A percentile compares a stretch with the other conserved stretches of the same genome.
phyloP scores from a whole-genome alignment of 1,140 invertebrate genomes.

The Drosophila baimaii region DNA sequence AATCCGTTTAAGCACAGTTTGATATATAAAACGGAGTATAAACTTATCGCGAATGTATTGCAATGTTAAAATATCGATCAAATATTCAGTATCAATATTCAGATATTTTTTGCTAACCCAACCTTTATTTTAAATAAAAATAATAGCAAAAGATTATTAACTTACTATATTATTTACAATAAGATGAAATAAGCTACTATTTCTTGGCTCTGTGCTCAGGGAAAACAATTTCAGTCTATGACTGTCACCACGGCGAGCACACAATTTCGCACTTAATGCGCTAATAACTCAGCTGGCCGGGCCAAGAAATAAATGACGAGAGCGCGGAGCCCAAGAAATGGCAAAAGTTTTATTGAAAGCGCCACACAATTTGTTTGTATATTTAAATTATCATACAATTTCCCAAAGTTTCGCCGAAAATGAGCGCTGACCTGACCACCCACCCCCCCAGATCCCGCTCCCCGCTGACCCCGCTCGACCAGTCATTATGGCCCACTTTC shows the following conservation, averaged over 20 bases:
- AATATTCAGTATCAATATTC: too few species aligned
- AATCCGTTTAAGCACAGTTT: too few species aligned
- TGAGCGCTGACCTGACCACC: constrained; percentile 51
- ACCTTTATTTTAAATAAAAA: too few species aligned
- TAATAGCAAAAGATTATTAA: too few species aligned
- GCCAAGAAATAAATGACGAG: constrained; percentile 12
- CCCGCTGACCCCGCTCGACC: background rate
- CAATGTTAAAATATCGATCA: too few species aligned
- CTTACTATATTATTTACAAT: too few species aligned
- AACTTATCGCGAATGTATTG: too few species aligned
- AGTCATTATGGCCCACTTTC: constrained; percentile 28
- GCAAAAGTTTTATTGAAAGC: constrained; percentile 82
- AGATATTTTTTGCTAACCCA: too few species aligned
- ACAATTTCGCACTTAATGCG: constrained; percentile 68
- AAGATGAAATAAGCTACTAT: background rate
- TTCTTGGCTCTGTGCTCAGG: background rate
- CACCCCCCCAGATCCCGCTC: background rate
- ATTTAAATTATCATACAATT: constrained; percentile 83
- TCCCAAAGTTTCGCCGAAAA: constrained; percentile 67
- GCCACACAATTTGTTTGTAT: constrained; percentile 83
- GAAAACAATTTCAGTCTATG: constrained; percentile 42
- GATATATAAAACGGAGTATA: too few species aligned
- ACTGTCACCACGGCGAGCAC: constrained; percentile 35
- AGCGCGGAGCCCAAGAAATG: constrained; percentile 61
- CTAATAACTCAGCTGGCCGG: constrained; percentile 72